A percentile compares a stretch with the other conserved stretches of the same genome.
Conservation (phyloP, 2,797 vertebrate species). For the Danio albolineatus region DNA sequence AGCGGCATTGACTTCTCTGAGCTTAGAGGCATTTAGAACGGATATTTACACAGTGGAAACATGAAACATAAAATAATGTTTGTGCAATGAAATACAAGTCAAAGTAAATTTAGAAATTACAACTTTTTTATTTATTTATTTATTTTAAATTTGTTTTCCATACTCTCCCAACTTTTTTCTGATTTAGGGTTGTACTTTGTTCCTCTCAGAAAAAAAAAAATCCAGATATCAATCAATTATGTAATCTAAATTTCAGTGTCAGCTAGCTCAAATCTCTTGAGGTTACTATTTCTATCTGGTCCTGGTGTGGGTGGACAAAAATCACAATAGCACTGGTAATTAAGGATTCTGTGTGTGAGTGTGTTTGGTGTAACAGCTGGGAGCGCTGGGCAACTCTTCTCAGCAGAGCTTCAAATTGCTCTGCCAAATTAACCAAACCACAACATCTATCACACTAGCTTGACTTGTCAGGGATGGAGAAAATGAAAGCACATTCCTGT, state of each 20-base stretch:
- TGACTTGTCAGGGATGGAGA: background rate
- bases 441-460: background rate
- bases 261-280: background rate
- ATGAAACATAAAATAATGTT: too few relatives aligned
- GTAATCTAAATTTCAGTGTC: background rate
- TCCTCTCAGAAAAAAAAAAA: background rate
- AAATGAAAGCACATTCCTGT: background rate
- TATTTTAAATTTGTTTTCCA: too few relatives aligned
- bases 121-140: too few relatives aligned
- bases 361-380: background rate
- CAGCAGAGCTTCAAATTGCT: conserved; percentile 2
- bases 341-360: background rate
- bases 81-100: too few relatives aligned
- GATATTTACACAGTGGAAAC: too few relatives aligned
- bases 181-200: background rate
- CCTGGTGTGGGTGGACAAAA: background rate
- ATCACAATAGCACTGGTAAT: background rate
- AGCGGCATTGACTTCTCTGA: too few relatives aligned
- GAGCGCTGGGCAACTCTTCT: background rate
- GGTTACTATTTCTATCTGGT: background rate
- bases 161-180: too few relatives aligned
- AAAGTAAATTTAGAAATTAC: too few relatives aligned
- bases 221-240: too few relatives aligned
- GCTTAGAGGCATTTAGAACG: too few relatives aligned
- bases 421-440: conserved; percentile 23